These are phyloP conservation scores for Paramormyrops hopkinsi DNA, from an alignment of 2,797 vertebrate genomes.

Conservation along the genomic window DNA sequence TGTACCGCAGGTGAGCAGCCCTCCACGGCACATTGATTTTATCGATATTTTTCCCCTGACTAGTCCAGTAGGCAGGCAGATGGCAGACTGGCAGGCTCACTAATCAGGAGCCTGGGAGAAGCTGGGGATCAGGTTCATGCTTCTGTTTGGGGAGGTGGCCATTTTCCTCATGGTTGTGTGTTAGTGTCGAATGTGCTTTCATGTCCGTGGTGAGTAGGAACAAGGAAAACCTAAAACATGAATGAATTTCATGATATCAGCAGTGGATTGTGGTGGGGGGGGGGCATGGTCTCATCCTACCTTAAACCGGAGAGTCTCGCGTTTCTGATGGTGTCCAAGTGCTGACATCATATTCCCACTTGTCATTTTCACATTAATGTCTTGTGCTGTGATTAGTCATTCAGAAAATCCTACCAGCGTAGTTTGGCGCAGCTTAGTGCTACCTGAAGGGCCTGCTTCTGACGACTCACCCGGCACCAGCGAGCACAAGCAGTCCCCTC, in stretches of 20 bases:
- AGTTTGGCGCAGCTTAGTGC: not conserved
- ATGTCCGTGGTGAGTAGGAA: not conserved
- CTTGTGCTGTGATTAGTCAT: not conserved
- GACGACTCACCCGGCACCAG: not conserved
- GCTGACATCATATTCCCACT: not conserved
- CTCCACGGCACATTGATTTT: slow-evolving; percentile 11
- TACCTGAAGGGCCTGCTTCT: not conserved
- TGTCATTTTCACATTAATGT: slow-evolving; percentile 5
- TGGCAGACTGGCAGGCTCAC: not conserved
- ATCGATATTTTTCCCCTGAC: not conserved
- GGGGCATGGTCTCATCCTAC: not conserved
- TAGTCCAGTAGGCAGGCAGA: not conserved
- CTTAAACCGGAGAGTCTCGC: slow-evolving; percentile 22
- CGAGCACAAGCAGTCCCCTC: not conserved
- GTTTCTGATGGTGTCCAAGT: slow-evolving; percentile 14
- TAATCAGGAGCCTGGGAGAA: not conserved
- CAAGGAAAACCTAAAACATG: not conserved
- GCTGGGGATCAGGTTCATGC: not conserved
- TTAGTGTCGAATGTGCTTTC: not conserved
- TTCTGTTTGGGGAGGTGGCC: not conserved
- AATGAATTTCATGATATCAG: not conserved
- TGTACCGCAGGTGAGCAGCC: not conserved
- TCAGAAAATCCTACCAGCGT: not conserved
- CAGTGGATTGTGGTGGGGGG: not conserved
- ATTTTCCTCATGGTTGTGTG: not conserved